Evolutionary conservation across 1,140 invertebrate genomes (phyloP), one percentile per base, ranked within the genome.

Genomic region (Gryllus bimaculatus): DNA sequence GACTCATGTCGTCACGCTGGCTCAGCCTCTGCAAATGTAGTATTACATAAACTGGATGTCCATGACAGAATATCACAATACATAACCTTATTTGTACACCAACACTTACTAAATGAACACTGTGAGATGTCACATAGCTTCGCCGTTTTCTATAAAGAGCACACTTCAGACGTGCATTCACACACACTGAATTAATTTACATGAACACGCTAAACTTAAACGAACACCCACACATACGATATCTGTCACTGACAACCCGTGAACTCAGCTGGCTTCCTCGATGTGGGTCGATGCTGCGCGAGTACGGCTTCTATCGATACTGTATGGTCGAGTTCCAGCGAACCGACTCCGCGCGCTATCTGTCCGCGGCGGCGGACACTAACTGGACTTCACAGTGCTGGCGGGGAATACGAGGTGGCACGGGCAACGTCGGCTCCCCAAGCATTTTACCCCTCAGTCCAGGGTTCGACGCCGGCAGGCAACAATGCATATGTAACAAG

Each of bases 1-100:
- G 90, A 83, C 89, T 89, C 89, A 91, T 89, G 80, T 83, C 86
- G 54, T 18, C 10, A 13, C 10, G 54, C 10, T 66, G 54, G 26
- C 26, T 39, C 26, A 39, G 26, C 26, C 26, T 18, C 54, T 18
- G 10, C 54, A 18, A 66, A 66, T 7, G 54, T 13, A 18, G 54
- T 66, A 66, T 66, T 10, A 66, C 54, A 66, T 66, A 66, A 66
- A 66, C 54, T 18, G 3, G 18, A 66, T 18, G 10, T 66, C 7
- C 54, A 7, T 66, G 10, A 66, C 18, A 39, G 54, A 66, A 66
- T 18, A 18, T 66, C 18, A 66, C 10, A 10, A 7, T 3, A 66
- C 26, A 39, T 39, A 39, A 39, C 26, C 26, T 39, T 39, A 39
- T 39, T 39, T 5, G 26, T 39, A 39, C 26, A 39, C 26, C 26